Conservation (phyloP, 2,888 invertebrate genomes). For the Callimorpha dominula region DNA sequence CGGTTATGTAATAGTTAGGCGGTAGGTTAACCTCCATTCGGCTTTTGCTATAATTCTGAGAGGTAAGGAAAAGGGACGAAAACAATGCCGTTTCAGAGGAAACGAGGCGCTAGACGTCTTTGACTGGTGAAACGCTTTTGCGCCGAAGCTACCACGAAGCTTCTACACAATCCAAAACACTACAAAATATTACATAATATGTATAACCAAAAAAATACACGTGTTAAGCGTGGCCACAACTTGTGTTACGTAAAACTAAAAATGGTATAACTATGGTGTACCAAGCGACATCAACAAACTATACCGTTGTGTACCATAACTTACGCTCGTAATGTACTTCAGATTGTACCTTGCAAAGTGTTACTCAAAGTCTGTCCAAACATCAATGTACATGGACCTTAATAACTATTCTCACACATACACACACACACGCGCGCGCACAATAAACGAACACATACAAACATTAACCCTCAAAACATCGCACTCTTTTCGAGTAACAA, state of each 20-base stretch:
- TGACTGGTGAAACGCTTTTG: neutral
- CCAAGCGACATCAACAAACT: neutral
- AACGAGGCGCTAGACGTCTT: neutral
- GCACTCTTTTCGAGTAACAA: slow-evolving; percentile 14
- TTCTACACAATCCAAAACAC: neutral
- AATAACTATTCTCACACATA: slow-evolving; percentile 1
- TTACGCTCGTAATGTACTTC: neutral
- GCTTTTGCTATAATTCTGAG: no score
- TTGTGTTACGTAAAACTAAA: neutral
- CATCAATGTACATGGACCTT: neutral
- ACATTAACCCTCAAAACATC: slow-evolving; percentile 5
- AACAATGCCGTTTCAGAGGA: neutral
- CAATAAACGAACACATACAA: slow-evolving; percentile 6
- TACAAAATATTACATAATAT: neutral
- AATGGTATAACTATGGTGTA: neutral
- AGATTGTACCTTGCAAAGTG: neutral
- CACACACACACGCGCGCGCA: neutral
- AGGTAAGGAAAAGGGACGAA: neutral
- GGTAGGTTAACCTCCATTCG: no score
- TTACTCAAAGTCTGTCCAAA: neutral
- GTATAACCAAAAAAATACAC: neutral
- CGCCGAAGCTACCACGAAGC: neutral
- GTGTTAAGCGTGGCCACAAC: no score
- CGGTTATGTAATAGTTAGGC: no score
- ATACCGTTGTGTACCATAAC: neutral